Base-by-base conservation (phyloP, 2,113 vertebrate species). In the Tragulus kanchil region DNA sequence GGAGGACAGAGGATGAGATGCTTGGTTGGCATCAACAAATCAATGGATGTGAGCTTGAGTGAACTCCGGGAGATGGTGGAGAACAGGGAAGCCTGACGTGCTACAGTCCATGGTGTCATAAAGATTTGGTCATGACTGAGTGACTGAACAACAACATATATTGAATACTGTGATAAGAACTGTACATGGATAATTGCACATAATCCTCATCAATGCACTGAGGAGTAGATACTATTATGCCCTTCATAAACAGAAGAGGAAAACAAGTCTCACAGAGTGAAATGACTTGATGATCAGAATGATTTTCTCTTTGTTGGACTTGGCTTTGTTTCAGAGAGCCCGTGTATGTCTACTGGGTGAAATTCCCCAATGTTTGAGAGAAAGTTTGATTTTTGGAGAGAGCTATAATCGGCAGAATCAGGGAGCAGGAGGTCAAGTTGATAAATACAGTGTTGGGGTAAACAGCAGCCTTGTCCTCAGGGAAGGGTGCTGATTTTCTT, bases 391-490 rank as follows among this genome's bases (percentile, higher is more conserved):
- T 54, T 97, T 59, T 92, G 42, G 64, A 81, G 81, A 96, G 31
- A 94, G 3, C 54, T 54, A 42, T 94, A 86, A 87, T 16, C 71
- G 75, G 67, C 17, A 94, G 93, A 81, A 71, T 71, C 8, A 58
- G 14, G 1, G 26, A 8, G 23, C 19, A 62, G 69, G 85, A 83
- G 85, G 56, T 75, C 23, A 85, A 67, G 58, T 28, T 92, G 67
- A 75, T 79, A 93, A 94, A 88, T 69, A 36, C 36, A 52, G 59
- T 88, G 23, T 96, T 96, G 92, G 94, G 58, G 67, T 26, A 65
- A 59, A 90, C 9, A 82, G 19, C 67, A 90, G 25, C 67, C 94
- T 19, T 88, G 89, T 12, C 62, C 45, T 25, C 36, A 79, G 52
- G 25, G 3, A 89, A 81, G 42, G 13, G 50, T n/a, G 31, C 42